These are phyloP conservation scores for Tipula lateralis DNA, from an alignment of 2,888 invertebrate species.

Conservation along the genomic window DNA sequence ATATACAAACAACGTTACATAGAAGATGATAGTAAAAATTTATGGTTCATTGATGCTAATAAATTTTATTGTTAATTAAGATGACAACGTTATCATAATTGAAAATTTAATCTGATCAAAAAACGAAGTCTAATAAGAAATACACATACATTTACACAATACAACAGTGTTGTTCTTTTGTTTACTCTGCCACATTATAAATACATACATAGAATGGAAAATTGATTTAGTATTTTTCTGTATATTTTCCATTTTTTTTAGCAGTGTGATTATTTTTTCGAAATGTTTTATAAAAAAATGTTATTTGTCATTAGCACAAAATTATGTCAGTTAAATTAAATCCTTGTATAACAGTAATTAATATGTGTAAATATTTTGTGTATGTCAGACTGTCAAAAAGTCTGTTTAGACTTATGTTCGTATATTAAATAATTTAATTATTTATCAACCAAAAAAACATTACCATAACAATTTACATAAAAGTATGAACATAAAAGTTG, in stretches of 20 bases:
- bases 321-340: background rate
- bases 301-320: background rate
- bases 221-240: background rate
- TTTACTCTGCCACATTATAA: background rate
- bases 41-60: conserved; percentile 24
- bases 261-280: background rate
- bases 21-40: background rate
- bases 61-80: conserved; percentile 24
- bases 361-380: background rate
- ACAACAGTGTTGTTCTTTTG: background rate
- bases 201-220: background rate
- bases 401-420: too few relatives aligned
- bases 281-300: background rate
- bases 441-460: too few relatives aligned
- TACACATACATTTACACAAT: background rate
- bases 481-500: too few relatives aligned
- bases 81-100: conserved; percentile 1
- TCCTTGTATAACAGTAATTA: background rate
- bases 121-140: background rate
- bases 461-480: too few relatives aligned
- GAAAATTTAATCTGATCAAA: conserved; percentile 13
- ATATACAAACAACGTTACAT: background rate
- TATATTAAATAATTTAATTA: too few relatives aligned
- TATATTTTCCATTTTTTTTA: background rate
- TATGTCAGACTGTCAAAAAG: background rate